Evolutionary conservation across 2,888 invertebrate species (phyloP), one percentile per base, ranked within the genome.

Genomic region (Epinotia nisella): DNA sequence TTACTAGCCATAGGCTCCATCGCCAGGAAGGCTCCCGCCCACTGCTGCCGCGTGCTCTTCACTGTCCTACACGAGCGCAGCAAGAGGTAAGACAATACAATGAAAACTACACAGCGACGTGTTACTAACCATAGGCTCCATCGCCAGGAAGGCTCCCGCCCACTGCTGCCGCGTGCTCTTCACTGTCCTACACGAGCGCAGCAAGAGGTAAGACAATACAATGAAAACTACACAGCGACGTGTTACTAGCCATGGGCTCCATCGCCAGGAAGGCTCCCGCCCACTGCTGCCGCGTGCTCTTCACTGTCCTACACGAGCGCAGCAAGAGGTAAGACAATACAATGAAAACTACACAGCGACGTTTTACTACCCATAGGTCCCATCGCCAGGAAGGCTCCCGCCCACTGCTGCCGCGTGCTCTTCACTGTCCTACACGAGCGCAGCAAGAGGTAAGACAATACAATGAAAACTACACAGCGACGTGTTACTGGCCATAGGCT

Each of bases 351-450:
- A 7, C 93, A 93, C 76, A 89, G 89, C 62, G 96, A 96, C 78
- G 97, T 97, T 77, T 89, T 98, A 62, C 95, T 96, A 83, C 95
- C 96, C 0, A 96, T 98, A 59, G 98, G 96, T 1, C 92, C 94
- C 60, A 93, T 95, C 68, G 96, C 95, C 0, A 90, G 95, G 67
- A 94, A 95, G 80, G 94, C 96, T 29, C 95, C 95, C 0, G 94
- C 93, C 0, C 96, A 97, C 81, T 94, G 96, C 60, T 88, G 96
- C 35, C 95, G 96, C 17, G 88, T 97, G 59, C 87, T 98, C 13
- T 95, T 94, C 61, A 95, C 95, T 78, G 86, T 97, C 58, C 89
- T 97, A 17, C 96, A 96, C 79, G 94, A 95, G 74, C 91, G 96
- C 77, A 95, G 95, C 74, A 93, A 64, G 51, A 64, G 64, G 64